phyloP scores from a whole-genome alignment of 2,888 invertebrate species.

The Iphiclides podalirius region DNA sequence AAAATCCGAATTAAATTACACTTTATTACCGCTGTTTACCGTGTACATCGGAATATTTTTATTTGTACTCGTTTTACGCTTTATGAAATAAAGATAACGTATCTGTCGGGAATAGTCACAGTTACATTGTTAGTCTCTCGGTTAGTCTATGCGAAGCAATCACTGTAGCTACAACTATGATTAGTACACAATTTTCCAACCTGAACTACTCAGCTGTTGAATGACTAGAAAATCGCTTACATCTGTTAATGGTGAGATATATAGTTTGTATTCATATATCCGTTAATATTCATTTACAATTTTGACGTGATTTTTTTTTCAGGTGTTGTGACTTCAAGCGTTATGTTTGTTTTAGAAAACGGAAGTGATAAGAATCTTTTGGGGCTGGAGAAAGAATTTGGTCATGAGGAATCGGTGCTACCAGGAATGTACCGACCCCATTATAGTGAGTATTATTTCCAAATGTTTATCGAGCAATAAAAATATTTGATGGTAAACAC shows the following conservation, averaged over 20 bases:
- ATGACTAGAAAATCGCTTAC: no score
- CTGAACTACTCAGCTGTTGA: slow-evolving; percentile 32
- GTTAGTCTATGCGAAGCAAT: background rate
- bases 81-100: slow-evolving; percentile 15
- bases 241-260: no score
- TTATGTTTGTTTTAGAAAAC: slow-evolving; percentile 27
- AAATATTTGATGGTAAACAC: no score
- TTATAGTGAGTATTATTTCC: slow-evolving; percentile 9
- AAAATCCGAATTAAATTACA: background rate
- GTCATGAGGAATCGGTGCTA: background rate
- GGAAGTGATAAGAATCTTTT: slow-evolving; percentile 23
- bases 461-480: no score
- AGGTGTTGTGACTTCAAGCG: no score
- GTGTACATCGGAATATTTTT: slow-evolving; percentile 12
- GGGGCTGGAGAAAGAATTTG: background rate
- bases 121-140: slow-evolving; percentile 5
- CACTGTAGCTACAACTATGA: slow-evolving; percentile 18
- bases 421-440: slow-evolving; percentile 15
- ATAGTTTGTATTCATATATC: no score
- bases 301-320: no score
- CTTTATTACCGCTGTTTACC: slow-evolving; percentile 5
- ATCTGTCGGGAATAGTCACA: slow-evolving; percentile 1
- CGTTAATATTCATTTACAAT: no score
- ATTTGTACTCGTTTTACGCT: slow-evolving; percentile 10
- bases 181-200: slow-evolving; percentile 21